Evolutionary conservation across 23 tunicate genomes (phyloP).

Genomic region (Ciona savignyi): DNA sequence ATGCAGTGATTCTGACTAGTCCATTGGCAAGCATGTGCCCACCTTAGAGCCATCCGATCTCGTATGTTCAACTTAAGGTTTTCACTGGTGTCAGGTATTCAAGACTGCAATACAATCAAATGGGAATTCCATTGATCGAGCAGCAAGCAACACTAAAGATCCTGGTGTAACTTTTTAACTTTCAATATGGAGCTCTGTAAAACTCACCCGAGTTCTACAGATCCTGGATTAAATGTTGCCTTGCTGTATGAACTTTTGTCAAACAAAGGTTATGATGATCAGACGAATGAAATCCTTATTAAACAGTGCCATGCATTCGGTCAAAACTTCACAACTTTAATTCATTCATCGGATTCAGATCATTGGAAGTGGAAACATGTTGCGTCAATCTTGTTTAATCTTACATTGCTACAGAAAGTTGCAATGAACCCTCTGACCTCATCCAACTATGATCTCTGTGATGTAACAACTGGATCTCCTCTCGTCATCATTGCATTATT

Average conservation of each 20-base stretch:
- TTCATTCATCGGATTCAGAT: background rate
- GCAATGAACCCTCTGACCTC: background rate
- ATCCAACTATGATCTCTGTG: background rate
- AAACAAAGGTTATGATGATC: background rate
- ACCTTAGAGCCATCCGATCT: slow-evolving; percentile 77
- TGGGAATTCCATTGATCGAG: slow-evolving; percentile 65
- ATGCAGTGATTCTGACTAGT: too few species aligned
- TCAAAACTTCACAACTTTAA: background rate
- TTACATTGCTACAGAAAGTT: background rate
- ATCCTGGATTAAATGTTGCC: background rate
- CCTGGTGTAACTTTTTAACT: too few species aligned
- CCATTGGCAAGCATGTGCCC: slow-evolving; percentile 82
- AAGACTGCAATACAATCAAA: slow-evolving; percentile 59
- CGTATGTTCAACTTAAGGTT: slow-evolving; percentile 90
- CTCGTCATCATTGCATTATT: background rate
- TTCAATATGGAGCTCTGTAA: too few species aligned
- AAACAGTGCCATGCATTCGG: background rate
- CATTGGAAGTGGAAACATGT: background rate
- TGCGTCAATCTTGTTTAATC: background rate
- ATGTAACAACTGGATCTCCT: background rate
- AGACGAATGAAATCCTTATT: background rate
- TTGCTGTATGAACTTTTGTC: background rate
- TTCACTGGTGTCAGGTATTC: slow-evolving; percentile 88
- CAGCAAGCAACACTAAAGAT: slow-evolving; percentile 46
- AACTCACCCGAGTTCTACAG: too few species aligned